These are phyloP conservation scores for Conus betulinus DNA, from an alignment of 1,140 invertebrate genomes.

Conservation along the genomic window DNA sequence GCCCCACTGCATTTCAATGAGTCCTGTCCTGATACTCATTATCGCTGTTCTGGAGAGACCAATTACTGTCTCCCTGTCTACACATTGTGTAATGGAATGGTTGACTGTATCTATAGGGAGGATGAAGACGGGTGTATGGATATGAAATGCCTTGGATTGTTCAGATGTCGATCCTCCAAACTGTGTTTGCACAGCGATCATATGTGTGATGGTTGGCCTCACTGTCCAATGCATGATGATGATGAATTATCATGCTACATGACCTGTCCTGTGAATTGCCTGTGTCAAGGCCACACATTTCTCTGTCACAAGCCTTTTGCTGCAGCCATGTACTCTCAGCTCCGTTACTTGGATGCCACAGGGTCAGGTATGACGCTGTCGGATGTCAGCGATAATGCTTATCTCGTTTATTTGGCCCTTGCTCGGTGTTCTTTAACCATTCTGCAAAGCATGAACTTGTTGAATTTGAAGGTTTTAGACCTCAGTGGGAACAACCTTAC, in stretches of 20 bases:
- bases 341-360: background rate
- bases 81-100: background rate
- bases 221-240: too few relatives aligned
- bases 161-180: background rate
- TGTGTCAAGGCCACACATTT: background rate
- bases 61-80: constrained; percentile 4
- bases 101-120: background rate
- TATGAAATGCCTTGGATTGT: background rate
- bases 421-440: background rate
- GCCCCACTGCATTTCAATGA: background rate
- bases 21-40: background rate
- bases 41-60: background rate
- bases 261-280: too few relatives aligned
- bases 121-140: background rate
- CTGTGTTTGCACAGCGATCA: too few relatives aligned
- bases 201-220: too few relatives aligned
- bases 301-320: background rate
- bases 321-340: background rate
- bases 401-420: constrained; percentile 9
- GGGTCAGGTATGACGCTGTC: background rate
- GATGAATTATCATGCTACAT: too few relatives aligned
- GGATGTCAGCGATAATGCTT: background rate
- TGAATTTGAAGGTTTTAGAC: constrained; percentile 1
- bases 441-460: background rate
- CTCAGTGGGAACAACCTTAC: background rate